Evolutionary conservation across 2,888 invertebrate genomes (phyloP).

Genomic region (Macrosoma leucophasiata): DNA sequence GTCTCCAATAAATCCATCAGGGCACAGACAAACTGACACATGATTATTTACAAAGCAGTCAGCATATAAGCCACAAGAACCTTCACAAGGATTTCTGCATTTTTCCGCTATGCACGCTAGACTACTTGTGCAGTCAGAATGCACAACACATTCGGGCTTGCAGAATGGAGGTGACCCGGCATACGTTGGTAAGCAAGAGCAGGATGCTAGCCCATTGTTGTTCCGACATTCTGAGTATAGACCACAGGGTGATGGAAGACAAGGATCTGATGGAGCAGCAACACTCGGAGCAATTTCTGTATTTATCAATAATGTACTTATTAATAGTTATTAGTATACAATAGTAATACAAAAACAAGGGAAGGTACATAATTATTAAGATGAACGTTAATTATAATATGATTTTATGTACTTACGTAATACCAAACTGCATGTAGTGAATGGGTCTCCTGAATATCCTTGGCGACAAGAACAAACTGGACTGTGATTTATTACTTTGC

Average conservation of each 20-base stretch:
- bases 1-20: conserved; percentile 79
- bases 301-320: conserved; percentile 3
- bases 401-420: conserved; percentile 72
- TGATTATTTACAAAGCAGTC: conserved; percentile 82
- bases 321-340: neutral
- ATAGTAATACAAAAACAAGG: too few relatives aligned
- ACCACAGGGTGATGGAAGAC: conserved; percentile 84
- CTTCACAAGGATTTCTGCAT: conserved; percentile 82
- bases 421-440: conserved; percentile 76
- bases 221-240: conserved; percentile 83
- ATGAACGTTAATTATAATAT: too few relatives aligned
- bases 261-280: conserved; percentile 76
- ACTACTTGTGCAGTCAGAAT: conserved; percentile 79
- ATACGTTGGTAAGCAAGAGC: conserved; percentile 80
- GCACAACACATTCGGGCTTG: conserved; percentile 79
- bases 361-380: too few relatives aligned
- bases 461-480: conserved; percentile 82
- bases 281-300: conserved; percentile 46
- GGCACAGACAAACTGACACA: conserved; percentile 82
- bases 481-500: conserved; percentile 82
- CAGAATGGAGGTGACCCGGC: conserved; percentile 79
- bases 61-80: conserved; percentile 80
- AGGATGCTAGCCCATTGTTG: conserved; percentile 80
- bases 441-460: conserved; percentile 82
- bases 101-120: conserved; percentile 81